These are phyloP conservation scores for Metopolophium dirhodum DNA, from an alignment of 1,140 invertebrate species.

Conservation along the genomic window DNA sequence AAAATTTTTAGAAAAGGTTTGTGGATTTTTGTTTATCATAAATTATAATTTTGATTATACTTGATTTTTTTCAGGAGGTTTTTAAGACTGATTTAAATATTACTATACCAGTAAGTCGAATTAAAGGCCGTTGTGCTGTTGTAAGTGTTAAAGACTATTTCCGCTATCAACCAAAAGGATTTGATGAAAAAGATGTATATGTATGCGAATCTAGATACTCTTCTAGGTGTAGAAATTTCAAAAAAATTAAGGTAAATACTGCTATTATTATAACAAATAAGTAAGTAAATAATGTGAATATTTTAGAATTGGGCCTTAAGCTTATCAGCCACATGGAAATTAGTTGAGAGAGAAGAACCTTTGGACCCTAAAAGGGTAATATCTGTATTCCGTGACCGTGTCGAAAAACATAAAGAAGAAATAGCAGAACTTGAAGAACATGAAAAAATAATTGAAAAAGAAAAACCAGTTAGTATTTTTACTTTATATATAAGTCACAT, in stretches of 20 bases:
- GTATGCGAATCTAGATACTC: slow-evolving; percentile 97
- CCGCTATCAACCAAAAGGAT: slow-evolving; percentile 83
- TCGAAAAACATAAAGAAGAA: slow-evolving; percentile 90
- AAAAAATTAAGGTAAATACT: slow-evolving; percentile 74
- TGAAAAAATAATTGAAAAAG: slow-evolving; percentile 79
- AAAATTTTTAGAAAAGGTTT: slow-evolving; percentile 86
- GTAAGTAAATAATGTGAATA: slow-evolving; percentile 46
- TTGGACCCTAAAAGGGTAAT: slow-evolving; percentile 85
- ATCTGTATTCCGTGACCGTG: slow-evolving; percentile 90
- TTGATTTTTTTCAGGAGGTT: slow-evolving; percentile 75
- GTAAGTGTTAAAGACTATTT: slow-evolving; percentile 96
- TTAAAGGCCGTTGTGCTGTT: slow-evolving; percentile 91
- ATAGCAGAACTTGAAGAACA: slow-evolving; percentile 83
- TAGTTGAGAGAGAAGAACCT: slow-evolving; percentile 75
- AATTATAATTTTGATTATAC: neutral
- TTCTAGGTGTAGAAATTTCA: slow-evolving; percentile 83
- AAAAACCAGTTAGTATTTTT: slow-evolving; percentile 68
- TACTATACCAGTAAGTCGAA: slow-evolving; percentile 82
- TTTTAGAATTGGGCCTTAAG: slow-evolving; percentile 74
- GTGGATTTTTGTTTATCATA: neutral
- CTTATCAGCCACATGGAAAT: slow-evolving; percentile 69
- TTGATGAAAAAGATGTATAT: slow-evolving; percentile 93
- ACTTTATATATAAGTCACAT: neutral
- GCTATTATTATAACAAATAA: neutral
- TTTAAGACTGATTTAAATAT: slow-evolving; percentile 92